Conservation (phyloP, 1,140 invertebrate species). For the Uloborus diversus region DNA sequence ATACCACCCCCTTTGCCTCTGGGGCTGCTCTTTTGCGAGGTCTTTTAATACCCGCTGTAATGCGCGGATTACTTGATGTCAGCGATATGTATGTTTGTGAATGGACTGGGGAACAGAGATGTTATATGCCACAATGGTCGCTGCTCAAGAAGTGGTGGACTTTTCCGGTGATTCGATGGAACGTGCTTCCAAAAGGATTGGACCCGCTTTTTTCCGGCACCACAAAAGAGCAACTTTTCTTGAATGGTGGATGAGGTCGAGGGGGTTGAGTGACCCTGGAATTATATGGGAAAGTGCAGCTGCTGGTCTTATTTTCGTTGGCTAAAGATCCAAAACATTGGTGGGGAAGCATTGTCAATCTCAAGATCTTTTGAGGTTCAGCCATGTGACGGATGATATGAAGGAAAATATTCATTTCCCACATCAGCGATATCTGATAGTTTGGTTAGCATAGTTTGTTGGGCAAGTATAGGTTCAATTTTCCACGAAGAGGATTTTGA, state of each 20-base stretch:
- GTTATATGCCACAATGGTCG: conserved; percentile 27
- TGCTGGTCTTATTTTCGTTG: background rate
- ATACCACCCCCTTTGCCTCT: too few species aligned
- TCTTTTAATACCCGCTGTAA: conserved; percentile 38
- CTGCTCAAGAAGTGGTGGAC: background rate
- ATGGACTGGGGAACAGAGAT: conserved; percentile 5
- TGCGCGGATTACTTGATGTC: conserved; percentile 25
- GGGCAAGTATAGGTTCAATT: too few species aligned
- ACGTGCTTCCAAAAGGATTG: conserved; percentile 16
- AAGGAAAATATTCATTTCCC: too few species aligned
- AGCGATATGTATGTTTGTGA: conserved; percentile 21
- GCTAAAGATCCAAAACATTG: too few species aligned
- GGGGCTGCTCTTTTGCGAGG: conserved; percentile 19
- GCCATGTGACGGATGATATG: too few species aligned
- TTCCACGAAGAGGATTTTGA: too few species aligned
- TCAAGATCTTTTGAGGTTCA: too few species aligned
- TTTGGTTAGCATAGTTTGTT: too few species aligned
- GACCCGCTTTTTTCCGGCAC: background rate
- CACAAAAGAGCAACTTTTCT: background rate
- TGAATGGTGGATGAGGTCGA: background rate
- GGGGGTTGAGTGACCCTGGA: conserved; percentile 25
- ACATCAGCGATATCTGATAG: too few species aligned
- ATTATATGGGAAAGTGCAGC: background rate
- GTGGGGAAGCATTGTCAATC: too few species aligned
- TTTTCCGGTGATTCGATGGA: background rate